phyloP scores from a whole-genome alignment of 2,888 invertebrate species.

The Chrysotoxum bicinctum region DNA sequence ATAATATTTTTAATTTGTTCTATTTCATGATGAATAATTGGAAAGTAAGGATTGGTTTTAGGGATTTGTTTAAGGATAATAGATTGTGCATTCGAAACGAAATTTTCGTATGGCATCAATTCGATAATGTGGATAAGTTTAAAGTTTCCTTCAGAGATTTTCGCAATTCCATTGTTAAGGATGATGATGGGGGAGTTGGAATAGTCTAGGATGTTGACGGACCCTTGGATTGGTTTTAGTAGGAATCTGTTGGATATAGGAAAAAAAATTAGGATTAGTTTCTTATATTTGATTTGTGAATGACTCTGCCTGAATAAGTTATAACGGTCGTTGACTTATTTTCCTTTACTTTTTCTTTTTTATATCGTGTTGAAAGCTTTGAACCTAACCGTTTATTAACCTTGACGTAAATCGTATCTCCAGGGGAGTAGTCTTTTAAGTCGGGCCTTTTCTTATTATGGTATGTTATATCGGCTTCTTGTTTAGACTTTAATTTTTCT shows the following conservation, averaged over 20 bases:
- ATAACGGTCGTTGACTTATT: constrained; percentile 7
- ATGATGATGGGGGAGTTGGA: neutral
- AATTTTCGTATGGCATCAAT: neutral
- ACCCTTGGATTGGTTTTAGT: neutral
- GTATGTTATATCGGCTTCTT: neutral
- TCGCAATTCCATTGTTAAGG: neutral
- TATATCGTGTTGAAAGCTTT: constrained; percentile 5
- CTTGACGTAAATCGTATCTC: constrained; percentile 1
- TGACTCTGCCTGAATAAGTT: neutral
- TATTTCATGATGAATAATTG: neutral
- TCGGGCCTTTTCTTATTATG: constrained; percentile 1
- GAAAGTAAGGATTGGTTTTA: neutral
- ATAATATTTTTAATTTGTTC: neutral
- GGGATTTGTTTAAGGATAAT: neutral
- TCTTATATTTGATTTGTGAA: constrained; percentile 11
- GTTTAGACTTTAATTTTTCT: neutral
- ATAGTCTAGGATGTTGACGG: neutral
- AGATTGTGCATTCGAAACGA: neutral
- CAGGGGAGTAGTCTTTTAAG: neutral
- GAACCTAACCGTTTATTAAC: constrained; percentile 17
- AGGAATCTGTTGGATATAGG: neutral
- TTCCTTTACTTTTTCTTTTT: constrained; percentile 24
- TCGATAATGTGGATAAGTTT: neutral
- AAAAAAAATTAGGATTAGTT: neutral
- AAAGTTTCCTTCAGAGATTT: neutral